These are phyloP conservation scores for Atta cephalotes DNA, from an alignment of 1,140 invertebrate species.

Conservation along the genomic window DNA sequence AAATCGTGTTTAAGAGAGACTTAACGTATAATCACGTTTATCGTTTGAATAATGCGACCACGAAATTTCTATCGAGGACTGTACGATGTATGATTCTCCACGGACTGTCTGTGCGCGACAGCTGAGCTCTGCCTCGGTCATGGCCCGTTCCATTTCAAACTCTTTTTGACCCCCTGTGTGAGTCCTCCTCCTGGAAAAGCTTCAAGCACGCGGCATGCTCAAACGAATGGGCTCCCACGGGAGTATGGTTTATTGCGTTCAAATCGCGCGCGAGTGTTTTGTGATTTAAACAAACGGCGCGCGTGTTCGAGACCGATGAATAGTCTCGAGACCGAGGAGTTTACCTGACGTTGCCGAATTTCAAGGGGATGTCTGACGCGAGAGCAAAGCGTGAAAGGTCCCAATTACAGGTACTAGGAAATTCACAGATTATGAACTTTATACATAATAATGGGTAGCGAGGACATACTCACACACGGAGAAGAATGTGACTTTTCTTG, in stretches of 20 bases:
- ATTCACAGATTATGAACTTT: background rate
- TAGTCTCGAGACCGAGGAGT: background rate
- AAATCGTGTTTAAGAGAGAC: background rate
- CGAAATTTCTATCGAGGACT: constrained; percentile 73
- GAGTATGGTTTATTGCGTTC: constrained; percentile 66
- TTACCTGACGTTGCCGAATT: background rate
- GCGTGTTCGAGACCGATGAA: constrained; percentile 49
- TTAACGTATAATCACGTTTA: constrained; percentile 17
- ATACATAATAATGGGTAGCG: background rate
- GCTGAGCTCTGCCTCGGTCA: constrained; percentile 74
- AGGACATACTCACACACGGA: too few species aligned
- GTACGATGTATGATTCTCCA: constrained; percentile 71
- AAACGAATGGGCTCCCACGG: constrained; percentile 64
- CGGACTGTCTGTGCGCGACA: constrained; percentile 74
- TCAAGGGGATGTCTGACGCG: background rate
- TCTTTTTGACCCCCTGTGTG: constrained; percentile 66
- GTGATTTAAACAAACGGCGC: constrained; percentile 69
- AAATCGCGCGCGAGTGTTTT: constrained; percentile 68
- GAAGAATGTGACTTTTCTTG: background rate
- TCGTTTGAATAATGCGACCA: constrained; percentile 28
- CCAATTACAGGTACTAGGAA: background rate
- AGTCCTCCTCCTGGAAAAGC: constrained; percentile 54
- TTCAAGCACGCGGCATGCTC: constrained; percentile 51
- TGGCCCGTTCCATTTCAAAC: constrained; percentile 72
- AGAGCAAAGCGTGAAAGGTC: background rate